Evolutionary conservation across 2,888 invertebrate genomes (phyloP).

Genomic region (Epirrhoe tristata): DNA sequence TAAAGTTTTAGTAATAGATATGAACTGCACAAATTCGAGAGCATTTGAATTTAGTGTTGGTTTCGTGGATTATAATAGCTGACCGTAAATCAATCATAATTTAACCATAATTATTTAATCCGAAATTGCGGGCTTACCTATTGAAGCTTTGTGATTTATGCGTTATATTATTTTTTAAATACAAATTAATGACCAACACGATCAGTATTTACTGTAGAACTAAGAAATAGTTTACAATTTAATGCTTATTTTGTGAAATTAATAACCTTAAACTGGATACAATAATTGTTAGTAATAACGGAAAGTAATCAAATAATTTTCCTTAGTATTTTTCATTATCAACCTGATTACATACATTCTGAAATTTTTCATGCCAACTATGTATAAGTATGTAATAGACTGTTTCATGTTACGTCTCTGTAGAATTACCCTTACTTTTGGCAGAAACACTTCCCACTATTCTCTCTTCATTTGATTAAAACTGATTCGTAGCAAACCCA

Average conservation of each 20-base stretch:
- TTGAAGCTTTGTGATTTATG: conserved; percentile 1
- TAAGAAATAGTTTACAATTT: too few relatives aligned
- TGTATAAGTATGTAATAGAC: too few relatives aligned
- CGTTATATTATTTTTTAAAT: not conserved
- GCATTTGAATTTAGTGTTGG: conserved; percentile 2
- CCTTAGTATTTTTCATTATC: too few relatives aligned
- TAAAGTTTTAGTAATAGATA: conserved; percentile 48
- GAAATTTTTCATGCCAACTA: too few relatives aligned
- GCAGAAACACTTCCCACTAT: conserved; percentile 11
- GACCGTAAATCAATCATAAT: conserved; percentile 5
- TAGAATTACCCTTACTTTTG: not conserved
- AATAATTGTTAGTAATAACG: too few relatives aligned
- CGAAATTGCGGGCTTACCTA: not conserved
- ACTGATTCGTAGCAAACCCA: conserved; percentile 25
- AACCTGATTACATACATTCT: too few relatives aligned
- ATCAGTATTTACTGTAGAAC: too few relatives aligned
- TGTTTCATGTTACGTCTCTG: not conserved
- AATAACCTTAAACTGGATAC: too few relatives aligned
- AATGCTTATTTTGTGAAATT: too few relatives aligned
- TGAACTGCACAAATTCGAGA: conserved; percentile 18
- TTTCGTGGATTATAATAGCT: not conserved
- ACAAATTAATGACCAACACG: not conserved
- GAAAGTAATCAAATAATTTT: too few relatives aligned
- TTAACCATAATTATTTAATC: not conserved
- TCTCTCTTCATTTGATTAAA: conserved; percentile 40